Percentiles rank a stretch among this genome's conserved stretches.
Conservation (phyloP, 2,113 vertebrate genomes). For the Arizona elegans region DNA sequence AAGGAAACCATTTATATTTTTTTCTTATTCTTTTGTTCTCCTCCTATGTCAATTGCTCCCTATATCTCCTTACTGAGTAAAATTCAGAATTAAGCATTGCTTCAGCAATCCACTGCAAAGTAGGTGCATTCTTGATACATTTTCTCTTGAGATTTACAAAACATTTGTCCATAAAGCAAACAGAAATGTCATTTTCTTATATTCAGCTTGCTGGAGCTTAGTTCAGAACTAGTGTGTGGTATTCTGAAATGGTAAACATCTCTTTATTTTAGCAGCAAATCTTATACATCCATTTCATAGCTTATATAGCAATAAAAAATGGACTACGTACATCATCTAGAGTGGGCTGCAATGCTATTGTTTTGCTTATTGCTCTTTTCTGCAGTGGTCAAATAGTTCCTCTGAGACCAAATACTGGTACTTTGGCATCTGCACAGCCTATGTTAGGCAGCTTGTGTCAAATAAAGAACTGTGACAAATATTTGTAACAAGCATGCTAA, state of each 20-base stretch:
- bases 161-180: slow-evolving; percentile 74
- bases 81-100: slow-evolving; percentile 71
- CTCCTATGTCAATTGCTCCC: neutral
- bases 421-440: slow-evolving; percentile 71
- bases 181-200: slow-evolving; percentile 70
- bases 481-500: slow-evolving; percentile 73
- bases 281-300: slow-evolving; percentile 82
- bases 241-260: slow-evolving; percentile 76
- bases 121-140: slow-evolving; percentile 88
- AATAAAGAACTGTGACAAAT: slow-evolving; percentile 67
- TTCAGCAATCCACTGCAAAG: slow-evolving; percentile 73
- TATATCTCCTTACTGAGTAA: slow-evolving; percentile 53
- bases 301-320: slow-evolving; percentile 82
- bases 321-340: slow-evolving; percentile 84
- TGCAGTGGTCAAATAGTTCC: slow-evolving; percentile 84
- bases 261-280: slow-evolving; percentile 73
- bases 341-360: slow-evolving; percentile 79
- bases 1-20: slow-evolving; percentile 36
- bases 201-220: slow-evolving; percentile 69
- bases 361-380: slow-evolving; percentile 90
- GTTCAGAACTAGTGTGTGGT: slow-evolving; percentile 65
- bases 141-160: slow-evolving; percentile 81
- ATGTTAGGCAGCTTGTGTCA: slow-evolving; percentile 74
- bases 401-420: slow-evolving; percentile 73
- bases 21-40: neutral